phyloP scores from a whole-genome alignment of 2,888 invertebrate genomes.

The Sphaerophoria taeniata region DNA sequence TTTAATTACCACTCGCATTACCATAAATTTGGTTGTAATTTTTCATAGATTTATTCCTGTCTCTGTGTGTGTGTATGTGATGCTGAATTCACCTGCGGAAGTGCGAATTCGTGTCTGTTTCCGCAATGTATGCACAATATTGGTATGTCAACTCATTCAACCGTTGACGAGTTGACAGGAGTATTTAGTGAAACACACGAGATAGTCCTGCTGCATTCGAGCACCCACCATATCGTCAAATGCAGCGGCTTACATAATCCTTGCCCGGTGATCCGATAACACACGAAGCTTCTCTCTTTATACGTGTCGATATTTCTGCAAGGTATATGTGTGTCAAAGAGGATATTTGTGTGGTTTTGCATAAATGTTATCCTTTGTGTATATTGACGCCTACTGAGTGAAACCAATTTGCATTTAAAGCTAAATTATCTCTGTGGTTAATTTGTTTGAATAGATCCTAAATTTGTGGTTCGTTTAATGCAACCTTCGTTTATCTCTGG shows the following conservation, averaged over 20 bases:
- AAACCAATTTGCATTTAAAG: conserved; percentile 75
- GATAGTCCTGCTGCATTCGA: conserved; percentile 8
- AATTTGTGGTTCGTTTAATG: conserved; percentile 72
- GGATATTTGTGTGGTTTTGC: conserved; percentile 45
- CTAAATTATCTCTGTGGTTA: conserved; percentile 77
- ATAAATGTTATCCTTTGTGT: conserved; percentile 60
- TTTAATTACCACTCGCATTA: conserved; percentile 69
- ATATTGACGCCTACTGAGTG: conserved; percentile 44
- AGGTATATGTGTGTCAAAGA: conserved; percentile 2
- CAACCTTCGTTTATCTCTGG: conserved; percentile 21
- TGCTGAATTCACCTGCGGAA: conserved; percentile 1
- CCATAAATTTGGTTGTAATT: conserved; percentile 69
- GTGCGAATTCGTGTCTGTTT: conserved; percentile 40
- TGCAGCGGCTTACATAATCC: conserved; percentile 67
- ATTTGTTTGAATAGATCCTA: conserved; percentile 75
- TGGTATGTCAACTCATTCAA: conserved; percentile 40
- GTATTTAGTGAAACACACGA: conserved; percentile 42
- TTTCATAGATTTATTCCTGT: conserved; percentile 39
- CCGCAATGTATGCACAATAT: conserved; percentile 10
- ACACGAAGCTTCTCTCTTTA: conserved; percentile 29
- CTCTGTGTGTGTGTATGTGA: background rate
- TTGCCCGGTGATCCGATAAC: conserved; percentile 63
- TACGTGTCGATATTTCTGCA: background rate
- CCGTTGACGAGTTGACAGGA: conserved; percentile 66
- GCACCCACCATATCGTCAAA: background rate